These are phyloP conservation scores for Ooceraea biroi DNA, from an alignment of 1,140 invertebrate genomes.

Conservation along the genomic window DNA sequence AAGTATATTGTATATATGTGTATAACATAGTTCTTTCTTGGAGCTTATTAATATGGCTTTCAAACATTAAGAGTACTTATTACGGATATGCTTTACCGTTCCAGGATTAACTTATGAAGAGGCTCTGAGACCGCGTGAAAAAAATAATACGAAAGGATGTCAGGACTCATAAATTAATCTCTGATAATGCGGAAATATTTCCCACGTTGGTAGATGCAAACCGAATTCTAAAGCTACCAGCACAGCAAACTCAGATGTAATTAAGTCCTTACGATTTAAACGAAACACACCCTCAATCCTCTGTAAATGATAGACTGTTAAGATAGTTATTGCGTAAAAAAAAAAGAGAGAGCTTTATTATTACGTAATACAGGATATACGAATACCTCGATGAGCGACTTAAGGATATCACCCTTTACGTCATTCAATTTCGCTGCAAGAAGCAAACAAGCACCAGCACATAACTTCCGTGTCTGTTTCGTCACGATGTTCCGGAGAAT, in stretches of 20 bases:
- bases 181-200: slow-evolving; percentile 98
- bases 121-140: slow-evolving; percentile 50
- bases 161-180: slow-evolving; percentile 95
- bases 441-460: slow-evolving; percentile 97
- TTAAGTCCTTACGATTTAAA: slow-evolving; percentile 95
- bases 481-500: slow-evolving; percentile 97
- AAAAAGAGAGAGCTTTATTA: slow-evolving; percentile 36
- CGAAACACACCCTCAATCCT: slow-evolving; percentile 96
- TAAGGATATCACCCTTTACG: slow-evolving; percentile 95
- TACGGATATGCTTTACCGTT: slow-evolving; percentile 26
- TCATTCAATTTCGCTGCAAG: slow-evolving; percentile 98
- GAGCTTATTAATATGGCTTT: slow-evolving; percentile 3
- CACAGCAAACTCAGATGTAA: slow-evolving; percentile 97
- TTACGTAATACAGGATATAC: slow-evolving; percentile 56
- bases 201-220: slow-evolving; percentile 95
- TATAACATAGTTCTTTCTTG: neutral
- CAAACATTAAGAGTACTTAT: slow-evolving; percentile 6
- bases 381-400: slow-evolving; percentile 94
- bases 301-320: slow-evolving; percentile 87
- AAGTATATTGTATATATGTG: neutral
- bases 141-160: slow-evolving; percentile 81
- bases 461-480: slow-evolving; percentile 97
- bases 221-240: slow-evolving; percentile 97
- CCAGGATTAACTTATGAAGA: slow-evolving; percentile 31
- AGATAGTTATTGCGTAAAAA: slow-evolving; percentile 36